Conservation (phyloP, 2,888 invertebrate genomes). For the Erynnis tages region DNA sequence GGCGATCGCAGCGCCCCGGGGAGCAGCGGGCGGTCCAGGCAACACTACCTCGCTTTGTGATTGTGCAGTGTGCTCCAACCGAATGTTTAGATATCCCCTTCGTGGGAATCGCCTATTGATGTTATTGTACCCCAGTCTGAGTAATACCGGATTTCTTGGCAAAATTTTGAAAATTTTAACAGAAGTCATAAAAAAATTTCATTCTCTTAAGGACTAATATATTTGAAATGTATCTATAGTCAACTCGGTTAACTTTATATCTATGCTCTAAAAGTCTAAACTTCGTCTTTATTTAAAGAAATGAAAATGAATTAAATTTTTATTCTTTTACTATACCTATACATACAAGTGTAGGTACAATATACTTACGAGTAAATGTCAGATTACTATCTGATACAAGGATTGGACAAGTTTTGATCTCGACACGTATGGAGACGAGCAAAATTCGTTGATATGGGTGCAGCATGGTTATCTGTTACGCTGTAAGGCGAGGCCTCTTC, state of each 20-base stretch:
- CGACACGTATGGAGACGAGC: too few species aligned
- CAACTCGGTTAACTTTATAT: too few species aligned
- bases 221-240: too few species aligned
- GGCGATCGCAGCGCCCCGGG: slow-evolving; percentile 52
- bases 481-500: slow-evolving; percentile 34
- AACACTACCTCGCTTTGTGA: slow-evolving; percentile 54
- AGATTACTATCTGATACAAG: slow-evolving; percentile 42
- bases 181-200: too few species aligned
- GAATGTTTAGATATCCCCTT: slow-evolving; percentile 48
- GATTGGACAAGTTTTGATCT: slow-evolving; percentile 46
- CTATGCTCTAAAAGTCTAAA: too few species aligned
- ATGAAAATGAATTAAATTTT: too few species aligned
- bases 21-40: slow-evolving; percentile 59
- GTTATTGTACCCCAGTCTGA: slow-evolving; percentile 44
- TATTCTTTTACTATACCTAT: too few species aligned
- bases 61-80: slow-evolving; percentile 40
- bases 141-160: not conserved
- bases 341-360: too few species aligned
- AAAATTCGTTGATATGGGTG: slow-evolving; percentile 46
- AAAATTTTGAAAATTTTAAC: too few species aligned
- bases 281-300: too few species aligned
- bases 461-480: slow-evolving; percentile 52
- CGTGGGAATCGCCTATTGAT: slow-evolving; percentile 62
- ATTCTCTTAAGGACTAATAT: too few species aligned
- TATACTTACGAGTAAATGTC: not conserved